Evolutionary conservation across 1,140 invertebrate species (phyloP), one percentile per base, ranked within the genome.

Genomic region (Sycophaga agraensis): DNA sequence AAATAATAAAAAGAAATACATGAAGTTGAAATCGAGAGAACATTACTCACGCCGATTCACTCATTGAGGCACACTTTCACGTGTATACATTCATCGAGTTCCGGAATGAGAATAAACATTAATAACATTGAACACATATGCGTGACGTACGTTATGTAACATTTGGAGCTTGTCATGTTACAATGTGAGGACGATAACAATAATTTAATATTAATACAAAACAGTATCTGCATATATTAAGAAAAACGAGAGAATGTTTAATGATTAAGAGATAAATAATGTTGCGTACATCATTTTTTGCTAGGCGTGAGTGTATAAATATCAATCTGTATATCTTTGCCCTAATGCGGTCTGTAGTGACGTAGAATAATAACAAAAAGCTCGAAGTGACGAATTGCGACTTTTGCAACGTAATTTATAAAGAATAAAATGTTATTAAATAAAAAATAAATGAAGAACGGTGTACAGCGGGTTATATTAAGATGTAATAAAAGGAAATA

Each of bases 241-340:
- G 5, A 40, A 46, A 42, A 46, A 22, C 19, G 42, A 35, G 35
- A 50, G 17, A 14, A 39, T 39, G 14, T 35, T 19, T 21, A 49
- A 14, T 19, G 28, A 2, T 16, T 17, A 21, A 8, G 43, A 40
- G 28, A 35, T 45, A n/a, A 56, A 68, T 66, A 70, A 55, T 37
- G 67, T 65, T 68, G 68, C 72, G 69, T 72, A 74, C 70, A 74
- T 67, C 70, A 69, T 73, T 74, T 75, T 75, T 76, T 75, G 68
- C 70, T 75, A 73, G 71, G 67, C 64, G 65, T 61, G 59, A 49
- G 21, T 61, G 28, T 45, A 49, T 40, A 50, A 54, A 28, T 24
- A 49, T 43, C 57, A 50, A 34, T 21, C 21, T 59, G 46, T 42
- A 40, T 53, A 55, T 61, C 59, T 61, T 19, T 48, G 28, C 28